These are phyloP conservation scores for Ophioninae sp. DNA, from an alignment of 2,888 invertebrate species.

Conservation along the genomic window DNA sequence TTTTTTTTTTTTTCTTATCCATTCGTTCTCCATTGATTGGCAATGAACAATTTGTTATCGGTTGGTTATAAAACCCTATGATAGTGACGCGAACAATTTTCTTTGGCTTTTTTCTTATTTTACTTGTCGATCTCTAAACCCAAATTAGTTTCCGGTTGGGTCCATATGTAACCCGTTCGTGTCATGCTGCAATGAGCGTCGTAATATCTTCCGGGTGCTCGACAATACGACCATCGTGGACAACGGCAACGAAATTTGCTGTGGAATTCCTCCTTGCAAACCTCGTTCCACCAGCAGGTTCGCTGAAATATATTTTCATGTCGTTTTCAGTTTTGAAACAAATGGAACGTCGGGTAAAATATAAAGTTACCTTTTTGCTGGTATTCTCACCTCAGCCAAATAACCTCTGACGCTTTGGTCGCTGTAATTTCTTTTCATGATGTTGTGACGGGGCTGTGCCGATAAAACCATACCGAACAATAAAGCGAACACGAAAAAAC, in stretches of 20 bases:
- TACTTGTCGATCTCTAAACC: conserved; percentile 75
- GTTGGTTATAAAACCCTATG: conserved; percentile 11
- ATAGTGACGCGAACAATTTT: conserved; percentile 13
- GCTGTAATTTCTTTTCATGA: conserved; percentile 88
- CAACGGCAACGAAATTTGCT: conserved; percentile 93
- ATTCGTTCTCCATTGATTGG: background rate
- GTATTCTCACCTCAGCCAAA: conserved; percentile 87
- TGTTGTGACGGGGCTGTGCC: conserved; percentile 71
- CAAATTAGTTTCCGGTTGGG: conserved; percentile 85
- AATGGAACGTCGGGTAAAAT: background rate
- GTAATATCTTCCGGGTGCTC: conserved; percentile 94
- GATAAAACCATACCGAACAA: conserved; percentile 56
- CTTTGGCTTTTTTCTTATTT: conserved; percentile 41
- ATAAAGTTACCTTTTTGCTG: background rate
- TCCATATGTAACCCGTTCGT: conserved; percentile 95
- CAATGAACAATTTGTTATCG: conserved; percentile 10
- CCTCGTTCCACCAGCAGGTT: conserved; percentile 97
- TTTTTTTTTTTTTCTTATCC: background rate
- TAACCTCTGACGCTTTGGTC: conserved; percentile 92
- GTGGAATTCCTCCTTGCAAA: conserved; percentile 96
- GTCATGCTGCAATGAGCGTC: conserved; percentile 96
- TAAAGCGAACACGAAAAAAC: conserved; percentile 54
- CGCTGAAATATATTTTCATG: conserved; percentile 82
- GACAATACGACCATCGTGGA: conserved; percentile 93
- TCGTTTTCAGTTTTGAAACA: background rate